These are phyloP conservation scores for Malthinus flaveolus DNA, from an alignment of 2,888 invertebrate genomes.

Conservation along the genomic window DNA sequence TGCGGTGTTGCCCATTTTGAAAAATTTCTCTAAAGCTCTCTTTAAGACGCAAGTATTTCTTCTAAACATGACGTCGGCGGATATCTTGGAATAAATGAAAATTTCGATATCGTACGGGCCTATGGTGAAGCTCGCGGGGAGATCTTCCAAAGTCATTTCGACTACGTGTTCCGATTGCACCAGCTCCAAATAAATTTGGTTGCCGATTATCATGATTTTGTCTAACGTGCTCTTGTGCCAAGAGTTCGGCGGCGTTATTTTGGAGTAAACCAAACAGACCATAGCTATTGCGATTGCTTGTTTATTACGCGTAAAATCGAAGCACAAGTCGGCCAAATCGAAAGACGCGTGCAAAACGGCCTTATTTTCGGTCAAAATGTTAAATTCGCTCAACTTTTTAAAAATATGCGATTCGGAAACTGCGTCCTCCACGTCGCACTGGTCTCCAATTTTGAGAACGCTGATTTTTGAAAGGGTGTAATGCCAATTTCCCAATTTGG, in stretches of 20 bases:
- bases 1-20: slow-evolving; percentile 55
- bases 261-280: slow-evolving; percentile 65
- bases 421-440: slow-evolving; percentile 53
- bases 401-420: slow-evolving; percentile 56
- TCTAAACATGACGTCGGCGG: slow-evolving; percentile 54
- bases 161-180: slow-evolving; percentile 55
- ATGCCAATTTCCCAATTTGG: slow-evolving; percentile 57
- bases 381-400: slow-evolving; percentile 60
- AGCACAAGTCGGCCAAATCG: slow-evolving; percentile 62
- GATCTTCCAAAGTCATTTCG: slow-evolving; percentile 59
- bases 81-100: slow-evolving; percentile 60
- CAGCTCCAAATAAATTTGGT: slow-evolving; percentile 62
- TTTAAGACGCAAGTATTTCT: slow-evolving; percentile 59
- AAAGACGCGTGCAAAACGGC: slow-evolving; percentile 63
- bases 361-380: slow-evolving; percentile 60
- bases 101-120: slow-evolving; percentile 64
- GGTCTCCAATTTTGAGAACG: slow-evolving; percentile 51
- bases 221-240: slow-evolving; percentile 63
- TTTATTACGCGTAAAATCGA: slow-evolving; percentile 61
- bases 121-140: slow-evolving; percentile 61
- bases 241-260: slow-evolving; percentile 65
- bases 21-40: slow-evolving; percentile 58
- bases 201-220: slow-evolving; percentile 62
- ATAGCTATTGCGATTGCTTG: slow-evolving; percentile 64
- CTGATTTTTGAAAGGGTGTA: slow-evolving; percentile 58